Evolutionary conservation across 2,888 invertebrate species (phyloP).

Genomic region (Patella pellucida): DNA sequence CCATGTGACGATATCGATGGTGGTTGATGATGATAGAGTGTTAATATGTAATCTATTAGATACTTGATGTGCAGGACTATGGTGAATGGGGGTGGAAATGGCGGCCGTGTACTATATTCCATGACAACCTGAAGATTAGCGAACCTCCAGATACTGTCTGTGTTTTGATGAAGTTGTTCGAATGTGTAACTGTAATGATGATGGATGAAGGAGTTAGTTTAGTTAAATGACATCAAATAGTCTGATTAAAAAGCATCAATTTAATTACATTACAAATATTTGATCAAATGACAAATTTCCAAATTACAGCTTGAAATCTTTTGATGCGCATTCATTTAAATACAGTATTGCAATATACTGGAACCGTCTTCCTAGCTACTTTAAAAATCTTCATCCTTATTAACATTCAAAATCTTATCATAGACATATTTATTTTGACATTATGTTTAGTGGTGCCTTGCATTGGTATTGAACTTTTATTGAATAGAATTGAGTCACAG

Average conservation of each 20-base stretch:
- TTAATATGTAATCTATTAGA: constrained; percentile 15
- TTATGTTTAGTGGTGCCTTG: no score
- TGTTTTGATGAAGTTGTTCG: constrained; percentile 54
- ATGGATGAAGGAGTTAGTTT: background rate
- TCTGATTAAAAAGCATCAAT: background rate
- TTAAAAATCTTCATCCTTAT: no score
- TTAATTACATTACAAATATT: background rate
- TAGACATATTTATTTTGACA: no score
- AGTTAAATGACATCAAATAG: background rate
- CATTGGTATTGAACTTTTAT: background rate
- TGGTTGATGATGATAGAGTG: background rate
- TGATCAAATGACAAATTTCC: background rate
- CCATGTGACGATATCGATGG: background rate
- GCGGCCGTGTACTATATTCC: constrained; percentile 54
- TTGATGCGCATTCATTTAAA: no score
- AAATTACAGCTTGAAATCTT: no score
- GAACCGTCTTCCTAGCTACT: no score
- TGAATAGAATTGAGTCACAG: background rate
- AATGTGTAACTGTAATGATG: constrained; percentile 52
- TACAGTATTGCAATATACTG: no score
- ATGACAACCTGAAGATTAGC: constrained; percentile 52
- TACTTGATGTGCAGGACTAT: constrained; percentile 43
- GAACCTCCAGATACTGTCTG: constrained; percentile 58
- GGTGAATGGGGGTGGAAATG: constrained; percentile 55
- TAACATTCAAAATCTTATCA: no score